These are phyloP conservation scores for Yponomeuta plumbellus DNA, from an alignment of 2,888 invertebrate genomes.

Conservation along the genomic window DNA sequence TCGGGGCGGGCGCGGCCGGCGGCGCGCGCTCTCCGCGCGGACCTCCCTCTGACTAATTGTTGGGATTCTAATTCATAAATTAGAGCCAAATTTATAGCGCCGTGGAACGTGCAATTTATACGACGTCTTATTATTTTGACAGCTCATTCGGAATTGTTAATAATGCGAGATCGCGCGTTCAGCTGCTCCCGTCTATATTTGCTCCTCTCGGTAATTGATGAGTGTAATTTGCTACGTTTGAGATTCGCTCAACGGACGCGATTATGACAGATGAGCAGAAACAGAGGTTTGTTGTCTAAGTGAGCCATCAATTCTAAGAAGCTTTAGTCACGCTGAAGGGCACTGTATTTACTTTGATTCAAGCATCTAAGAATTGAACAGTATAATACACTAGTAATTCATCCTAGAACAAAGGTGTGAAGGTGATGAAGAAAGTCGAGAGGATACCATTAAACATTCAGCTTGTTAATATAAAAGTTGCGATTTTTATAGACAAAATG, in stretches of 20 bases:
- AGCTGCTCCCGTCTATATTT: conserved; percentile 21
- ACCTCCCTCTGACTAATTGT: conserved; percentile 48
- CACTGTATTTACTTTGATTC: not conserved
- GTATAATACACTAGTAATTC: too few species aligned
- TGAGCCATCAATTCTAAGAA: conserved; percentile 2
- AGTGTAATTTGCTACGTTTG: conserved; percentile 29
- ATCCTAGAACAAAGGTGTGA: too few species aligned
- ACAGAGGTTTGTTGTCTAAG: conserved; percentile 8
- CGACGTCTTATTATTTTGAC: conserved; percentile 62
- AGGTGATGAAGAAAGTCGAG: too few species aligned
- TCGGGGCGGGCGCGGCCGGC: conserved; percentile 5
- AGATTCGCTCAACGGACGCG: conserved; percentile 21
- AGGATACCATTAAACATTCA: too few species aligned
- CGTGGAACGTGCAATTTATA: conserved; percentile 51
- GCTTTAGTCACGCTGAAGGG: not conserved
- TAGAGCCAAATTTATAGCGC: conserved; percentile 47
- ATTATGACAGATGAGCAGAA: conserved; percentile 11
- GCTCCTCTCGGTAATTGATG: conserved; percentile 33
- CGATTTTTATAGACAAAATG: too few species aligned
- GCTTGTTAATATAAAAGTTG: too few species aligned
- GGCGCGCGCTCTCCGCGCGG: conserved; percentile 30
- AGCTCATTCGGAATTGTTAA: conserved; percentile 48
- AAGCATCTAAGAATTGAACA: not conserved
- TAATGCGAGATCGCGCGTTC: conserved; percentile 29
- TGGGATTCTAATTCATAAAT: conserved; percentile 57